These are phyloP conservation scores for Oryzias javanicus DNA, from an alignment of 2,113 vertebrate species.

Conservation along the genomic window DNA sequence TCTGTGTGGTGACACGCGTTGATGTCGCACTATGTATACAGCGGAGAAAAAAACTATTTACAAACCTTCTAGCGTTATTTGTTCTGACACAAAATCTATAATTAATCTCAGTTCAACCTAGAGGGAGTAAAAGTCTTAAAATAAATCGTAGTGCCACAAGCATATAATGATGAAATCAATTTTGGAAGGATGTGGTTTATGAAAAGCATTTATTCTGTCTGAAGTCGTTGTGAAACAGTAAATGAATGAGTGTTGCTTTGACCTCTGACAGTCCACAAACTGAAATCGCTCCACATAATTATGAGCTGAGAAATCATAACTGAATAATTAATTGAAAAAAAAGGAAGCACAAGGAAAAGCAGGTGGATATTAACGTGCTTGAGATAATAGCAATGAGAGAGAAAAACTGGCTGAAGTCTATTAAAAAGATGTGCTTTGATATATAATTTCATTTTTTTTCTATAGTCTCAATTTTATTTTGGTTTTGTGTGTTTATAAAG, in stretches of 20 bases:
- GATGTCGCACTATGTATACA: conserved; percentile 20
- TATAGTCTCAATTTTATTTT: too few relatives aligned
- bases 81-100: conserved; percentile 44
- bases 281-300: conserved; percentile 18
- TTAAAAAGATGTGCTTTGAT: neutral
- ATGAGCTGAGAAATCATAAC: neutral
- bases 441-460: neutral
- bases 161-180: conserved; percentile 18
- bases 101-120: conserved; percentile 26
- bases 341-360: neutral
- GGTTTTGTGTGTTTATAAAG: too few relatives aligned
- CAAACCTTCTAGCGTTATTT: conserved; percentile 31
- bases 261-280: conserved; percentile 1
- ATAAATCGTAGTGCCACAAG: conserved; percentile 25
- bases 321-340: neutral
- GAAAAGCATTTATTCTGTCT: conserved; percentile 33
- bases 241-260: conserved; percentile 8
- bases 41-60: conserved; percentile 28
- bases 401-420: neutral
- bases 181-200: conserved; percentile 27
- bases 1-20: neutral
- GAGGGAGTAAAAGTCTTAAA: conserved; percentile 2
- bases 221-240: conserved; percentile 13
- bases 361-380: conserved; percentile 3
- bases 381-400: neutral